These are phyloP conservation scores for Drosophila ustulata DNA, from an alignment of 2,888 invertebrate genomes.

Conservation along the genomic window DNA sequence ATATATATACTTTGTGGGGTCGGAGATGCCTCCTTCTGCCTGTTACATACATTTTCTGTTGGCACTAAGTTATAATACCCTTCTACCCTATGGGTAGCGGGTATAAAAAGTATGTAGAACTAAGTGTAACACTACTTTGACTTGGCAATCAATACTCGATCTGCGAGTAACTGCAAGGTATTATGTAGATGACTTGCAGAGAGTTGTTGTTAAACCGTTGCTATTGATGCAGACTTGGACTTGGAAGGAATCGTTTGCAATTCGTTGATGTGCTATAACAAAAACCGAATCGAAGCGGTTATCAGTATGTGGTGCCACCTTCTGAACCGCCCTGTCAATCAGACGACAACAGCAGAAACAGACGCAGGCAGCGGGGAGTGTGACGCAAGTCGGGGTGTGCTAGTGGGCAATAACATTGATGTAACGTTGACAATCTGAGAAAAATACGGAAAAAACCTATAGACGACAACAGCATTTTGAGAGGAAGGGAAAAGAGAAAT, in stretches of 20 bases:
- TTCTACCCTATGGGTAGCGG: no score
- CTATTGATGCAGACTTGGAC: background rate
- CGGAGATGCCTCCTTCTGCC: no score
- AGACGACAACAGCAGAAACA: background rate
- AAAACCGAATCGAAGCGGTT: conserved; percentile 68
- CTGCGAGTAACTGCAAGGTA: no score
- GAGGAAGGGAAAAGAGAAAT: background rate
- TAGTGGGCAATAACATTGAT: conserved; percentile 4
- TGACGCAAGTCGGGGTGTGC: background rate
- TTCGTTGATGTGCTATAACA: conserved; percentile 6
- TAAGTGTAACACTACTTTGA: no score
- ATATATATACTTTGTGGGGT: no score
- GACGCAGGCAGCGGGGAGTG: no score
- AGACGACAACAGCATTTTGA: background rate
- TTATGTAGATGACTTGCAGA: no score
- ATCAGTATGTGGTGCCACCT: conserved; percentile 57
- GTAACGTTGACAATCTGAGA: conserved; percentile 19
- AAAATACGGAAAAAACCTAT: background rate
- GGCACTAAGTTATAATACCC: no score
- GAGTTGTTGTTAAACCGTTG: no score
- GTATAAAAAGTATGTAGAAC: no score
- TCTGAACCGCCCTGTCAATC: conserved; percentile 52
- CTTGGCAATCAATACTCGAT: no score
- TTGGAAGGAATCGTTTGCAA: conserved; percentile 10
- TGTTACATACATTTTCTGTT: no score